Evolutionary conservation across 1,140 invertebrate species (phyloP).

Genomic region (Mercenaria mercenaria): DNA sequence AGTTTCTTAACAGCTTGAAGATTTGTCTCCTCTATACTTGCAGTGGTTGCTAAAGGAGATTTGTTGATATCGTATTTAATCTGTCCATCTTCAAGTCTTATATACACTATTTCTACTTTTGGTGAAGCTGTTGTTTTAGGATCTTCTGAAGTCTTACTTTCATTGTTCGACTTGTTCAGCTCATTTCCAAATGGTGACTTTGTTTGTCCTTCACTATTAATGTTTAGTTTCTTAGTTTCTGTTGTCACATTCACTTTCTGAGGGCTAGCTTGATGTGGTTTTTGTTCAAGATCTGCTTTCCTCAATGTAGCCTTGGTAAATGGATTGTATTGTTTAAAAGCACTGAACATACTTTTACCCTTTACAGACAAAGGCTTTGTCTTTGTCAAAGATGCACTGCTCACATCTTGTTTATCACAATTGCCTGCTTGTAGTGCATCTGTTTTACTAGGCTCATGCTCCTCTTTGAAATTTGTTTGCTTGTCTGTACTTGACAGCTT

Average conservation of each 20-base stretch:
- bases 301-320: not conserved
- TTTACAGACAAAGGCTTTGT: not conserved
- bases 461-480: too few species aligned
- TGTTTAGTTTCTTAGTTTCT: not conserved
- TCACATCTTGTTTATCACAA: not conserved
- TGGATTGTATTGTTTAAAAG: not conserved
- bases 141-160: not conserved
- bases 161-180: too few species aligned
- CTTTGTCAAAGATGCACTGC: not conserved
- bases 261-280: not conserved
- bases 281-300: not conserved
- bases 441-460: not conserved
- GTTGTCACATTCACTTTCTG: not conserved
- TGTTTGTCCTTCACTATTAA: too few species aligned
- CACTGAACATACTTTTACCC: not conserved
- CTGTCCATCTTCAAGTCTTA: conserved; percentile 24
- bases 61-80: not conserved
- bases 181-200: too few species aligned
- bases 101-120: conserved; percentile 36
- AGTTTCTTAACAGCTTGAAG: not conserved
- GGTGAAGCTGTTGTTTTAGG: not conserved
- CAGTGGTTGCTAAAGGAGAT: not conserved
- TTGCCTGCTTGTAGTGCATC: not conserved
- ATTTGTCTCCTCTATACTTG: not conserved
- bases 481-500: not conserved